A percentile compares a stretch with the other conserved stretches of the same genome.
Conservation (phyloP, 2,888 invertebrate genomes). For the Amitus sp. region DNA sequence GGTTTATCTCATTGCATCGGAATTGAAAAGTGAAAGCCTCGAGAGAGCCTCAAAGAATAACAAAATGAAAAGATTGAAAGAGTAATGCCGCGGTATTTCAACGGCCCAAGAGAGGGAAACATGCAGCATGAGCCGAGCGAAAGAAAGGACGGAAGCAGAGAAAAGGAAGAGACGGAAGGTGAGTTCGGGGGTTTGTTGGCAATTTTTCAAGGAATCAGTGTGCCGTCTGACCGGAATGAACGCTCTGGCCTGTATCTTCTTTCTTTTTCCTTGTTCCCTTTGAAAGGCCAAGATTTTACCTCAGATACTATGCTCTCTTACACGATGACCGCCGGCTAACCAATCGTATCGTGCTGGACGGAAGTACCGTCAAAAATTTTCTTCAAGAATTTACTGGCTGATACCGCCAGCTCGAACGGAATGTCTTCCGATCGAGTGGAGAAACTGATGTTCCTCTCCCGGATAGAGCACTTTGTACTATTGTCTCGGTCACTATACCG, state of each 20-base stretch:
- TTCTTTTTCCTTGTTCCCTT: slow-evolving; percentile 16
- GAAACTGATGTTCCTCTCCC: slow-evolving; percentile 4
- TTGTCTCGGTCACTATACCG: not conserved
- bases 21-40: slow-evolving; percentile 11
- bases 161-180: slow-evolving; percentile 4
- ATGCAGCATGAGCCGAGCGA: not conserved
- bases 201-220: slow-evolving; percentile 60
- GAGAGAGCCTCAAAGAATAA: slow-evolving; percentile 11
- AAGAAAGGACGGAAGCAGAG: slow-evolving; percentile 21
- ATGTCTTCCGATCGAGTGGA: slow-evolving; percentile 11
- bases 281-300: slow-evolving; percentile 11
- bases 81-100: slow-evolving; percentile 8
- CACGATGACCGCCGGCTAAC: slow-evolving; percentile 14
- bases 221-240: slow-evolving; percentile 56
- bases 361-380: slow-evolving; percentile 11
- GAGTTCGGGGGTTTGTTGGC: slow-evolving; percentile 49
- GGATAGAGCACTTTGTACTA: slow-evolving; percentile 6
- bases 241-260: slow-evolving; percentile 21
- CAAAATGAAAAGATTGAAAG: slow-evolving; percentile 17
- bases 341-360: slow-evolving; percentile 17
- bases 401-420: slow-evolving; percentile 7
- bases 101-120: not conserved
- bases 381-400: slow-evolving; percentile 7
- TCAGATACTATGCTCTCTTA: slow-evolving; percentile 7
- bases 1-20: slow-evolving; percentile 8